A percentile compares a stretch with the other conserved stretches of the same genome.
These are phyloP conservation scores for Tetramorium parvispinum DNA, from an alignment of 1,140 invertebrate genomes.

Conservation along the genomic window DNA sequence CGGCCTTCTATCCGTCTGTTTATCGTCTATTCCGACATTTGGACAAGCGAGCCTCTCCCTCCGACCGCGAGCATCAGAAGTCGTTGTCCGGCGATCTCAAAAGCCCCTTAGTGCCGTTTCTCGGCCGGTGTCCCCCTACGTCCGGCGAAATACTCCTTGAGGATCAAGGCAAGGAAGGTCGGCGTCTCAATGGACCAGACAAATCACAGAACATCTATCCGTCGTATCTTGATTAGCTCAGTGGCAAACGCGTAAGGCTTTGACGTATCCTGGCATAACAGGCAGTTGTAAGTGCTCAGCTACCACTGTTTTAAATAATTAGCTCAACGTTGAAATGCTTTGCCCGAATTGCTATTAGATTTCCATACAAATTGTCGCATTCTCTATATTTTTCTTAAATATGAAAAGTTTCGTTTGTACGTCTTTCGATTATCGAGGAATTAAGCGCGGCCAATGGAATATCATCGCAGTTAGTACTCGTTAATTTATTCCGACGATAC, in stretches of 20 bases:
- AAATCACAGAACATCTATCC: constrained; percentile 64
- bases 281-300: neutral
- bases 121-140: constrained; percentile 47
- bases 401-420: neutral
- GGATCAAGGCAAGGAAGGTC: constrained; percentile 66
- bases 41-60: constrained; percentile 63
- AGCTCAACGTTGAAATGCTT: neutral
- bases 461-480: constrained; percentile 15
- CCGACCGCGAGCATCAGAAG: constrained; percentile 50
- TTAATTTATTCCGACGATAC: constrained; percentile 45
- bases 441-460: neutral
- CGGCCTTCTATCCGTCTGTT: constrained; percentile 73
- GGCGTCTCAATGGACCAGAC: constrained; percentile 65
- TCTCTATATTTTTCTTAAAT: neutral
- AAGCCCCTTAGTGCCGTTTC: constrained; percentile 67
- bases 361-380: neutral
- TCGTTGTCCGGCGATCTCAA: constrained; percentile 67
- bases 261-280: constrained; percentile 13
- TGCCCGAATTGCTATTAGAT: neutral
- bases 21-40: constrained; percentile 76
- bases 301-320: constrained; percentile 16
- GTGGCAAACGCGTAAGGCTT: constrained; percentile 22
- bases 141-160: constrained; percentile 55
- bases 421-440: neutral
- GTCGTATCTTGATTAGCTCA: constrained; percentile 59